phyloP scores from a whole-genome alignment of 1,140 invertebrate genomes.

The Papilio aristodemus region DNA sequence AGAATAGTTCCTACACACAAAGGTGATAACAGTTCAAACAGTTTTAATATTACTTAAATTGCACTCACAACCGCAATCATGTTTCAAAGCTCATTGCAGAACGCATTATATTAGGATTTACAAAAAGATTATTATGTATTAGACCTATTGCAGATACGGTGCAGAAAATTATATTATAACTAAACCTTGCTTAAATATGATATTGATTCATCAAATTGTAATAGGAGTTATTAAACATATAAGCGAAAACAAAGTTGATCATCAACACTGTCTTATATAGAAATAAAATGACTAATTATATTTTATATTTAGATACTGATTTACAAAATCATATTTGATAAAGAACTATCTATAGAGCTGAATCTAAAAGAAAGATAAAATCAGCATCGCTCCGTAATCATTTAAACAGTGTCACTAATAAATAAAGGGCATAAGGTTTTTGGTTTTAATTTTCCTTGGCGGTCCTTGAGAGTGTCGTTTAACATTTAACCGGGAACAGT shows the following conservation, averaged over 20 bases:
- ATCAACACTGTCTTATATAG: too few relatives aligned
- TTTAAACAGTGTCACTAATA: background rate
- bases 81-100: background rate
- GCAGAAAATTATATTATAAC: too few relatives aligned
- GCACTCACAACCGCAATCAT: background rate
- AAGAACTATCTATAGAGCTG: too few relatives aligned
- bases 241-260: too few relatives aligned
- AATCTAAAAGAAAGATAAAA: too few relatives aligned
- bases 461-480: slow-evolving; percentile 28
- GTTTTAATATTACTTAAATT: background rate
- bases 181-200: too few relatives aligned
- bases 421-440: slow-evolving; percentile 7
- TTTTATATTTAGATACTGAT: too few relatives aligned
- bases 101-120: background rate
- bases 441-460: slow-evolving; percentile 8
- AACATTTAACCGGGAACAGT: slow-evolving; percentile 22
- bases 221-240: too few relatives aligned
- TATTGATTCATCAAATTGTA: too few relatives aligned
- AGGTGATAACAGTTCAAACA: background rate
- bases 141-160: too few relatives aligned
- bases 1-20: slow-evolving; percentile 45
- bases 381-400: background rate
- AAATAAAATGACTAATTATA: too few relatives aligned
- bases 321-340: too few relatives aligned
- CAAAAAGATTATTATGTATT: background rate